Evolutionary conservation across 2,888 invertebrate species (phyloP), one percentile per base, ranked within the genome.

Genomic region (Podotricha telesiphe): DNA sequence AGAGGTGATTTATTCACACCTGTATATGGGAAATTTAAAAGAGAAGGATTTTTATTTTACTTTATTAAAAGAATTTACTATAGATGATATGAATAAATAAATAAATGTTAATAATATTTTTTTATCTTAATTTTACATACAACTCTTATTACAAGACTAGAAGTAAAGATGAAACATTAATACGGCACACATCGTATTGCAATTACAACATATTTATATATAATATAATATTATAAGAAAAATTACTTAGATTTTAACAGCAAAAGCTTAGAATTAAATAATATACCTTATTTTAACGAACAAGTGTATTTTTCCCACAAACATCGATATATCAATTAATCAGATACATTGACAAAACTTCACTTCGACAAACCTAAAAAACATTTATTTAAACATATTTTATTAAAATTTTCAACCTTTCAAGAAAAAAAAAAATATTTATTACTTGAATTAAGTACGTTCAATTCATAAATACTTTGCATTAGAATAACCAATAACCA

Each of bases 121-220:
- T 20, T 4, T 15, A 15, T 15, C n/a, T 40, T 17, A 55, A 17
- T 37, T 17, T 37, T 55, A 45, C 28, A 59, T 20, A 42, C 6
- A 42, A 58, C 4, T 15, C 42, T 42, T 59, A 59, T 1, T 45
- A 22, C 28, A 59, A n/a, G 71, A 71, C 71, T 71, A 69, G 71
- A 68, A 66, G 63, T 59, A 62, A 69, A 66, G 68, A 71, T 69
- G 63, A 66, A 68, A 64, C 40, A 56, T 42, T 64, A 53, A 47
- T 37, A 67, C 37, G 47, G 28, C 37, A 45, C 37, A n/a, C 34
- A 17, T 45, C 28, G 42, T 42, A 22, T 45, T 45, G 45, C 59
- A 42, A 42, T n/a, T 22, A 28, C n/a, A 45, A 59, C 11, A n/a
- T 42, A 58, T 58, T 0, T 4, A 4, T 28, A 28, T 45, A 22